phyloP scores from a whole-genome alignment of 1,140 invertebrate genomes.

The Megalopta genalis region DNA sequence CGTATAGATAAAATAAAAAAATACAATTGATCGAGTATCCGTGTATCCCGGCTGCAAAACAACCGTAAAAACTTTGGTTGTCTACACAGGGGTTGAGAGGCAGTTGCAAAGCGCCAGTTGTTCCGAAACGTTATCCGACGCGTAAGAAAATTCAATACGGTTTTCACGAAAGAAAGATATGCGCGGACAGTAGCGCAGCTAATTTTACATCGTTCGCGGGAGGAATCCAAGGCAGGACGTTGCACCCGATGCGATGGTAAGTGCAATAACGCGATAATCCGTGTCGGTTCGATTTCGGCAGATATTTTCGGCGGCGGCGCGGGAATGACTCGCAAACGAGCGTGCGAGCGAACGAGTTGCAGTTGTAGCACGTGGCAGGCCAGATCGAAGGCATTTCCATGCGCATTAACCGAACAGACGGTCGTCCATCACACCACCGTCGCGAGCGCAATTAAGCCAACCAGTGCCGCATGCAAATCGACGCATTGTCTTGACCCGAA shows the following conservation, averaged over 20 bases:
- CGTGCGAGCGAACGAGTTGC: not conserved
- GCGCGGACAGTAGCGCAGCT: not conserved
- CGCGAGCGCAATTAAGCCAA: conserved; percentile 54
- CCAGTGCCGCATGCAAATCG: conserved; percentile 57
- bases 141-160: no score
- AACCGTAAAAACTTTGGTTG: no score
- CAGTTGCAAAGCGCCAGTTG: no score
- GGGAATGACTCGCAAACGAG: conserved; percentile 13
- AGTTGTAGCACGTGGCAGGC: conserved; percentile 21
- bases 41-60: no score
- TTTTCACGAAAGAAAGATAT: not conserved
- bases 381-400: conserved; percentile 19
- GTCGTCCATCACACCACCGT: conserved; percentile 42
- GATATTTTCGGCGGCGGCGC: conserved; percentile 32
- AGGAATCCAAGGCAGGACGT: conserved; percentile 30
- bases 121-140: no score
- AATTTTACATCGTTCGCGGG: conserved; percentile 31
- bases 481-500: conserved; percentile 59
- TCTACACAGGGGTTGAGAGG: no score
- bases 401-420: conserved; percentile 34
- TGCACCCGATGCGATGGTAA: conserved; percentile 32
- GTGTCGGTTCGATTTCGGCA: conserved; percentile 29
- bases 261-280: conserved; percentile 43
- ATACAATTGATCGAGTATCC: no score
- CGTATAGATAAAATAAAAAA: no score